Evolutionary conservation across 2,797 vertebrate species (phyloP), one percentile per base, ranked within the genome.

Genomic region (Halcyon leucocephala): DNA sequence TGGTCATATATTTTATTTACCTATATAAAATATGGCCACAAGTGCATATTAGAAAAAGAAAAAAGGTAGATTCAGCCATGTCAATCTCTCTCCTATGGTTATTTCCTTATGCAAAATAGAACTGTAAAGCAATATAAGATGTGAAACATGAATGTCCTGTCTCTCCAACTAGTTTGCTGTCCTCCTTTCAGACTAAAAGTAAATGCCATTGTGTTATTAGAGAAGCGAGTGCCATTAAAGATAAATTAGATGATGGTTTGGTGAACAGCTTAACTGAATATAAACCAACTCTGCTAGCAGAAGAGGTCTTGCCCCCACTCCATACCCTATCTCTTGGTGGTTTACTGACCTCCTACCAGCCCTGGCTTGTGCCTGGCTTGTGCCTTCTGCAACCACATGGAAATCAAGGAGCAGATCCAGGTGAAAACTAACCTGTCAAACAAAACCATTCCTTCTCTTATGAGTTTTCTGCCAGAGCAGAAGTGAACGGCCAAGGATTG

Each of bases 311-410:
- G 42, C 6, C 29, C 49, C 24, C 3, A 7, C 29, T 77, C 46
- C 29, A 6, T 16, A 7, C 25, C 19, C 25, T 8, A 2, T 13
- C 5, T 21, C 10, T 31, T 35, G 0, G 1, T 51, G 72, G 25
- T 15, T 39, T 29, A 10, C 26, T 13, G 64, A 37, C 13, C n/a
- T 70, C 57, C 62, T 41, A 3, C 39, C n/a, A 51, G 33, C 22
- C 18, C 46, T 37, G 46, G 24, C 39, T 66, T 51, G 77, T 4
- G 18, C 18, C 46, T 37, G 46, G 24, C 39, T 66, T 51, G 77
- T 4, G 18, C 10, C 5, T 29, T 67, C 76, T 64, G 55, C 80
- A 82, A 49, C 31, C 70, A 19, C 70, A 20, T 12, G 4, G 33
- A n/a, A 42, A 41, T 33, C n/a, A 22, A 55, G 70, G 62, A 76